Percentiles rank a stretch among this genome's conserved stretches.
Evolutionary conservation across 2,888 invertebrate species (phyloP).

Genomic region (Cephus pulcher): DNA sequence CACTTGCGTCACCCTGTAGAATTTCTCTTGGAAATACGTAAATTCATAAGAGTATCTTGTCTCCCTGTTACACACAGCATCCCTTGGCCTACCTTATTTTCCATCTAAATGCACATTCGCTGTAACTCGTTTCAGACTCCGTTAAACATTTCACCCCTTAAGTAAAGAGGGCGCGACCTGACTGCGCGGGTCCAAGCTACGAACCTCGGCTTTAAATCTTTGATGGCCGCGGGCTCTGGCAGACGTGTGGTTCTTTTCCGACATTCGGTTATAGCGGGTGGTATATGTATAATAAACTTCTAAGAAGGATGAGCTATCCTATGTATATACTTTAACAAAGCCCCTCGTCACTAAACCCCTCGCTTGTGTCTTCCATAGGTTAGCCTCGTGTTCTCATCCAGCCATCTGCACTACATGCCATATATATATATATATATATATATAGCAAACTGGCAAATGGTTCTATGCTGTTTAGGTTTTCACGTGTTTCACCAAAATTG

Average conservation of each 20-base stretch:
- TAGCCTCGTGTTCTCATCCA: not conserved
- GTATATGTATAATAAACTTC: not conserved
- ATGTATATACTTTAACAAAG: not conserved
- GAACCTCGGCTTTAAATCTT: constrained; percentile 44
- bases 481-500: not conserved
- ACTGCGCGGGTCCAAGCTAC: constrained; percentile 21
- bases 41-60: not conserved
- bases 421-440: no score
- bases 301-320: not conserved
- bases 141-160: constrained; percentile 35
- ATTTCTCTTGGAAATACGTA: not conserved
- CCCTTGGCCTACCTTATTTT: constrained; percentile 18
- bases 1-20: not conserved
- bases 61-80: not conserved
- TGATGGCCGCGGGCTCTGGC: constrained; percentile 38
- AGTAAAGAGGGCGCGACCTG: constrained; percentile 12
- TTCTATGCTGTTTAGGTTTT: not conserved
- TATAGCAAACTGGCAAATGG: not conserved
- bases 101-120: constrained; percentile 39
- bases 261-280: not conserved
- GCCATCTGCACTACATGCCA: no score
- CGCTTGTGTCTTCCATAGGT: not conserved
- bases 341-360: not conserved
- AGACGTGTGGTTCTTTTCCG: constrained; percentile 26
- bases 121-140: constrained; percentile 37